Evolutionary conservation across 2,888 invertebrate species (phyloP).

Genomic region (Hypsopygia costalis): DNA sequence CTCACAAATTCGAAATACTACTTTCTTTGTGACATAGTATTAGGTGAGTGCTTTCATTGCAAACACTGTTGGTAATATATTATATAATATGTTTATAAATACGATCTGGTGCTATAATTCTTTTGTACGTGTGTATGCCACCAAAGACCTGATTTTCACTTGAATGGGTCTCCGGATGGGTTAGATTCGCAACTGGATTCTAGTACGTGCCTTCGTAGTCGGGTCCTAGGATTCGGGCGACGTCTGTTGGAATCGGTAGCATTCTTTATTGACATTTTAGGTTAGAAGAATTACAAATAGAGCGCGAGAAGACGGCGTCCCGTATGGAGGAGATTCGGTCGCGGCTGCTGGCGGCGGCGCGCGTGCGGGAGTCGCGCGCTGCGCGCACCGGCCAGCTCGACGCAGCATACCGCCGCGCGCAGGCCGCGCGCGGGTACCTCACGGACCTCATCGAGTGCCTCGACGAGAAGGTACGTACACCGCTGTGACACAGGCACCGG

Average conservation of each 20-base stretch:
- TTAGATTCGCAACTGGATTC: too few relatives aligned
- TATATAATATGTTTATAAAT: too few relatives aligned
- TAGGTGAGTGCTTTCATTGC: too few relatives aligned
- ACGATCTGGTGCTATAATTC: too few relatives aligned
- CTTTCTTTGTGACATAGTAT: too few relatives aligned
- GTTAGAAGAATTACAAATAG: constrained; percentile 41
- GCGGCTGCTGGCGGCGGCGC: constrained; percentile 35
- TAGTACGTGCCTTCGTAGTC: too few relatives aligned
- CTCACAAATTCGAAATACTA: too few relatives aligned
- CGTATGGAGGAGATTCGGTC: constrained; percentile 58
- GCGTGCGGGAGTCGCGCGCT: constrained; percentile 66
- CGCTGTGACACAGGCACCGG: constrained; percentile 66
- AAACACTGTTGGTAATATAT: not conserved
- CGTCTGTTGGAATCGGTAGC: too few relatives aligned
- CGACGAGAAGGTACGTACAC: constrained; percentile 93
- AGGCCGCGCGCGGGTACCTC: constrained; percentile 96
- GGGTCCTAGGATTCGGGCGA: too few relatives aligned
- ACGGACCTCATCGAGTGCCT: constrained; percentile 98
- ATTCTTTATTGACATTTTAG: constrained; percentile 23
- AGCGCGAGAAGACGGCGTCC: constrained; percentile 54
- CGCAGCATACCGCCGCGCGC: constrained; percentile 94
- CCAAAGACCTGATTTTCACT: too few relatives aligned
- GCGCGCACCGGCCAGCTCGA: constrained; percentile 82
- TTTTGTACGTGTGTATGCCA: too few relatives aligned
- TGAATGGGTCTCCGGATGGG: too few relatives aligned